Base-by-base conservation (phyloP, 2,888 invertebrate species). In the Loripinus fragilis region DNA sequence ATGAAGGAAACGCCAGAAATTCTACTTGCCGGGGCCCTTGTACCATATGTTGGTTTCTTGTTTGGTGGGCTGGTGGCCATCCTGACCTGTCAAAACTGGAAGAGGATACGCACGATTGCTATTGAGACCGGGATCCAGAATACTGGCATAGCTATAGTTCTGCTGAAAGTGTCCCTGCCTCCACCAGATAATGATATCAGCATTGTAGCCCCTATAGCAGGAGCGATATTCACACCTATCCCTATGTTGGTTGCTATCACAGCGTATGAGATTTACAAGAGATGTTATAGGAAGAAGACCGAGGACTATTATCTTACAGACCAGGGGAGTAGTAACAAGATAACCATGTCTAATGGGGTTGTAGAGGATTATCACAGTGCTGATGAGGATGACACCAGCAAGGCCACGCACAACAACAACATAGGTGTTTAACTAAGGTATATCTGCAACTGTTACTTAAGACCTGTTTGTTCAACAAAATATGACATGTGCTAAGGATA, bases 51-150 rank as follows among this genome's bases (percentile, higher is more conserved):
- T 45, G 94, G 94, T 0, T 95, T 94, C 87, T 79, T 93, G 78
- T 93, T 94, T 72, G 94, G 94, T 7, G 94, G 90, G 0, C 17
- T 92, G 10, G 83, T 90, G 1, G 91, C 93, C 2, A 74, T 88
- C 12, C 55, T 91, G 86, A 73, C 90, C 88, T 72, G 89, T 88
- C 94, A 86, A 91, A 92, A 78, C 87, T 93, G 76, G 93, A 93
- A 88, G 91, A 93, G 74, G 91, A 93, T 85, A 15, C 87, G 91
- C 42, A 97, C 98, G 17, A 98, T 98, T 88, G 96, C 97, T 66
- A 96, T 98, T 67, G 98, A 98, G 85, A 94, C 94, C 2, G 93
- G 98, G 71, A 96, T 98, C 69, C 98, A 98, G 94, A 98, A 98
- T 94, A 98, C 98, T 0, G 94, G 94, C 3, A 92, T 95, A 25